phyloP scores from a whole-genome alignment of 1,140 invertebrate genomes.

The Apocrypta bakeri region DNA sequence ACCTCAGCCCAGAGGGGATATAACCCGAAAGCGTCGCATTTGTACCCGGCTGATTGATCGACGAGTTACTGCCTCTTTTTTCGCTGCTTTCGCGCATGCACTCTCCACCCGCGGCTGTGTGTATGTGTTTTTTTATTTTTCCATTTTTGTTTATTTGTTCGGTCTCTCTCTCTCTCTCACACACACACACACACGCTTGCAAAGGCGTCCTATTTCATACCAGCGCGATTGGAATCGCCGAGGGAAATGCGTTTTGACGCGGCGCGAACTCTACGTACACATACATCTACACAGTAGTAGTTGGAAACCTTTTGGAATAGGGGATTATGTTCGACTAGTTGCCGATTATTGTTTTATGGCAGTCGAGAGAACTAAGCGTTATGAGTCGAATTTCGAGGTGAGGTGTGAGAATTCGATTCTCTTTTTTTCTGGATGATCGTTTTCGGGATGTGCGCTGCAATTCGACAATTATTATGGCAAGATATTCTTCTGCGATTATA shows the following conservation, averaged over 20 bases:
- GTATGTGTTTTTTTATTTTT: neutral
- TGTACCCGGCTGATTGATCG: slow-evolving; percentile 26
- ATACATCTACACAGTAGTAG: neutral
- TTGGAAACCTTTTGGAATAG: neutral
- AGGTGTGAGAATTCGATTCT: neutral
- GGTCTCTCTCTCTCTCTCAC: neutral
- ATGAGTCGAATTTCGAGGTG: neutral
- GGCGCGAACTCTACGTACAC: neutral
- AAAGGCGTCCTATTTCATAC: neutral
- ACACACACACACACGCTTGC: too few species aligned
- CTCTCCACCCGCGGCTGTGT: too few species aligned
- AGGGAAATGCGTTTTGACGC: neutral
- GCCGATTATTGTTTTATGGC: neutral
- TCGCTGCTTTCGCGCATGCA: neutral
- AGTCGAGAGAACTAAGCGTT: neutral
- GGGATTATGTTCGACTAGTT: neutral
- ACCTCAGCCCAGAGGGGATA: neutral
- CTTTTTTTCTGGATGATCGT: neutral
- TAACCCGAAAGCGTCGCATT: neutral
- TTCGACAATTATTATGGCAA: too few species aligned
- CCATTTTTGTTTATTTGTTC: neutral
- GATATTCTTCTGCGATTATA: too few species aligned
- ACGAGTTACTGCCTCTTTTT: neutral
- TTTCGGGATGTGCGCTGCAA: neutral
- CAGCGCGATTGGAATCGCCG: neutral